phyloP scores from a whole-genome alignment of 2,113 vertebrate species.

The Lepisosteus oculatus region DNA sequence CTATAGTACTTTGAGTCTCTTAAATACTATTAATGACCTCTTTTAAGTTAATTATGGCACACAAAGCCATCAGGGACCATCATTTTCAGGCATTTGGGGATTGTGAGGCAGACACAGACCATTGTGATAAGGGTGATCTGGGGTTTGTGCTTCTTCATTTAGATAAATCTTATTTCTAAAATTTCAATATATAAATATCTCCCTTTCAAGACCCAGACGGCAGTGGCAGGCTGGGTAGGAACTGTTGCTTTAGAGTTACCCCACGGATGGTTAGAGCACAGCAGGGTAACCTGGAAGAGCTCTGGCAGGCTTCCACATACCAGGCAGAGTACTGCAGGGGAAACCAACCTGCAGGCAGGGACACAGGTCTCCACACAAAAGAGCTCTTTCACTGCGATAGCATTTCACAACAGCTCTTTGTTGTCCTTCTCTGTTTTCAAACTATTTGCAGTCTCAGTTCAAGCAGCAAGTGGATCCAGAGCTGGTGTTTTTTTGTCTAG shows the following conservation, averaged over 20 bases:
- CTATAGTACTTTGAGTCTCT: not conserved
- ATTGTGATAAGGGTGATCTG: not conserved
- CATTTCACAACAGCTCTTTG: conserved; percentile 1
- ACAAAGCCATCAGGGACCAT: not conserved
- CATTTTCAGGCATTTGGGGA: not conserved
- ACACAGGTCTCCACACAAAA: not conserved
- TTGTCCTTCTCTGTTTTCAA: not conserved
- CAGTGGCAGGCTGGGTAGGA: not conserved
- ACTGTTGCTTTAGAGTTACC: not conserved
- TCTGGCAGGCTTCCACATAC: not conserved
- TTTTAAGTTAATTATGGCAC: conserved; percentile 13
- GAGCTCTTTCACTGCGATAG: not conserved
- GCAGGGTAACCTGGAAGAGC: not conserved
- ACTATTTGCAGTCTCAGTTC: not conserved
- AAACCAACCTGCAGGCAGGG: not conserved
- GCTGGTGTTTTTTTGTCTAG: too few species aligned
- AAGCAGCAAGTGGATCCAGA: too few species aligned
- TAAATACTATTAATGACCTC: not conserved
- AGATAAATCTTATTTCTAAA: not conserved
- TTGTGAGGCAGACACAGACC: not conserved
- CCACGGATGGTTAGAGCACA: not conserved
- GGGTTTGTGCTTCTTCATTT: conserved; percentile 8
- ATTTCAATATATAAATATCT: conserved; percentile 9
- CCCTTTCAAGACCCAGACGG: conserved; percentile 11
- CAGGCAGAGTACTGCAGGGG: too few species aligned